These are phyloP conservation scores for Pinctada fucata DNA, from an alignment of 2,888 invertebrate genomes.

Conservation along the genomic window DNA sequence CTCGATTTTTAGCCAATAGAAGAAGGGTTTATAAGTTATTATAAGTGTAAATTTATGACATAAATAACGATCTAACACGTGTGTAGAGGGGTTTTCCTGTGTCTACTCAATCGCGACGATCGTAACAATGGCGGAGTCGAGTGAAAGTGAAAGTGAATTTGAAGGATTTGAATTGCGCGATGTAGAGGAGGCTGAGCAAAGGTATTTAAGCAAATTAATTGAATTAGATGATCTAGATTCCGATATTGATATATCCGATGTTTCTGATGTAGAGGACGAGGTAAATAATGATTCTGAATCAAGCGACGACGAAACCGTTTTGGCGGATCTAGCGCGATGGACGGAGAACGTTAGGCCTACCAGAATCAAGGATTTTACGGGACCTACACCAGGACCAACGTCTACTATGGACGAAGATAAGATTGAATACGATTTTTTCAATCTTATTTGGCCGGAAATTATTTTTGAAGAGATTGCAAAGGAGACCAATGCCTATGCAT, in stretches of 20 bases:
- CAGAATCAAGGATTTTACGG: conserved; percentile 14
- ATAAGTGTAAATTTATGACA: no score
- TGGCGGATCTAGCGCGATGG: conserved; percentile 5
- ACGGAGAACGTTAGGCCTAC: conserved; percentile 8
- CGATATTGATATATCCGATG: no score
- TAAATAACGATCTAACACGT: no score
- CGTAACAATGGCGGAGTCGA: not conserved
- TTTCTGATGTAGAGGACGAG: no score
- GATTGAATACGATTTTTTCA: conserved; percentile 8
- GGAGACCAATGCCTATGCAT: conserved; percentile 12
- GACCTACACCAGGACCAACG: not conserved
- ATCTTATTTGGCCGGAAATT: conserved; percentile 11
- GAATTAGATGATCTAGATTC: no score
- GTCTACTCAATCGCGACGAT: no score
- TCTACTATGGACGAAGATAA: not conserved
- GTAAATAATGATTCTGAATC: conserved; percentile 11
- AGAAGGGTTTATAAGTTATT: no score
- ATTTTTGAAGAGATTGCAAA: not conserved
- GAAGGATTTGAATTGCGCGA: not conserved
- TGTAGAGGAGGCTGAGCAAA: no score
- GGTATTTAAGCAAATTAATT: no score
- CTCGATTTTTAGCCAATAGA: no score
- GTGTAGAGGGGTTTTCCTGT: no score
- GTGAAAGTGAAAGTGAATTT: conserved; percentile 8
- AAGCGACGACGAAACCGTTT: conserved; percentile 15